A percentile compares a stretch with the other conserved stretches of the same genome.
phyloP scores from a whole-genome alignment of 2,797 vertebrate genomes.

The Australoheros facetus region DNA sequence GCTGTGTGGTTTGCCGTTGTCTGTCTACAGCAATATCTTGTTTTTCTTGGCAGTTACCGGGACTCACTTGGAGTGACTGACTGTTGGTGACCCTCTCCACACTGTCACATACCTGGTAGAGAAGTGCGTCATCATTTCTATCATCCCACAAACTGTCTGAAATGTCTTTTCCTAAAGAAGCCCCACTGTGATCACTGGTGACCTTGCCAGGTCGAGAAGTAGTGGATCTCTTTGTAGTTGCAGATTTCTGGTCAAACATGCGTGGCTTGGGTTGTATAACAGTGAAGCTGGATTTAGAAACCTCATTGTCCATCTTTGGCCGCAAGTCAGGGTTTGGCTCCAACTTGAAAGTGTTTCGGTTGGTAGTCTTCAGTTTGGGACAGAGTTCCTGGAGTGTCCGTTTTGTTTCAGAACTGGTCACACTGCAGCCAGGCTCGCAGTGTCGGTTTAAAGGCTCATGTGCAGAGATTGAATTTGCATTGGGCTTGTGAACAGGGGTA shows the following conservation, averaged over 20 bases:
- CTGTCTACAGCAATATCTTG: not conserved
- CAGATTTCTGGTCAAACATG: slow-evolving; percentile 32
- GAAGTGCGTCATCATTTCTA: slow-evolving; percentile 86
- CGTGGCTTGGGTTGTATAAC: slow-evolving; percentile 30
- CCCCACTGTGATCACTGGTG: slow-evolving; percentile 50
- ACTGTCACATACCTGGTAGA: slow-evolving; percentile 90
- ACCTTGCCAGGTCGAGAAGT: slow-evolving; percentile 17
- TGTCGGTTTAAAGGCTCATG: slow-evolving; percentile 3
- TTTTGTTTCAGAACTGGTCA: not conserved
- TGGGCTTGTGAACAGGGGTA: slow-evolving; percentile 21
- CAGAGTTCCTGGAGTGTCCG: slow-evolving; percentile 56
- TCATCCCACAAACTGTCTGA: slow-evolving; percentile 84
- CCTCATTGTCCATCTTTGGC: slow-evolving; percentile 37
- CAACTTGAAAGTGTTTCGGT: slow-evolving; percentile 70
- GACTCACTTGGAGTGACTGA: slow-evolving; percentile 42
- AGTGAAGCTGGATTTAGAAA: slow-evolving; percentile 53
- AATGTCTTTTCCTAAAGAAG: not conserved
- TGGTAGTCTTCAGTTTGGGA: slow-evolving; percentile 67
- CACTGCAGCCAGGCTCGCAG: slow-evolving; percentile 33
- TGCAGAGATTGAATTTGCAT: slow-evolving; percentile 8
- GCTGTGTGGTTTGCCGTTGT: slow-evolving; percentile 18
- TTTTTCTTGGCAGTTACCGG: slow-evolving; percentile 11
- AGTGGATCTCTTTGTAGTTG: slow-evolving; percentile 10
- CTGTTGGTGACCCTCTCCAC: slow-evolving; percentile 86
- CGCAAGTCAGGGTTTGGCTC: slow-evolving; percentile 67